Conservation (phyloP, 53 echinoderm and acorn worm genomes). For the Zoroaster sp. region DNA sequence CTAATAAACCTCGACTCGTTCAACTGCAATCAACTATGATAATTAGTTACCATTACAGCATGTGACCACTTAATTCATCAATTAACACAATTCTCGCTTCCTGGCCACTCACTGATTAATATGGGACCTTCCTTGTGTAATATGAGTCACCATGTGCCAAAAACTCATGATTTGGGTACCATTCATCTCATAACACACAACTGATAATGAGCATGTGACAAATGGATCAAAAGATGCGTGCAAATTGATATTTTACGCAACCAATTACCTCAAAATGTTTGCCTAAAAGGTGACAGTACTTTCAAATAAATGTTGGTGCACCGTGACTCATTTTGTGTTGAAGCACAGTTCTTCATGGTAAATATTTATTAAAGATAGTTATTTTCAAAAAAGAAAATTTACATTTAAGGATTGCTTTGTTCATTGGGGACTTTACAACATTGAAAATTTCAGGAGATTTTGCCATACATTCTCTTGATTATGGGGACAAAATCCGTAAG, state of each 20-base stretch:
- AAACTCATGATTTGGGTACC: background rate
- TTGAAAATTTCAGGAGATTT: slow-evolving; percentile 1
- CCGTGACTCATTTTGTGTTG: too few species aligned
- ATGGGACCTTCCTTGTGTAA: background rate
- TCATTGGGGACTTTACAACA: background rate
- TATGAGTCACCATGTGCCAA: background rate
- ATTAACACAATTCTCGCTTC: background rate
- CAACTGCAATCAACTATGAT: background rate
- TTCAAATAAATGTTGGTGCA: too few species aligned
- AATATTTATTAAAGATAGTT: too few species aligned
- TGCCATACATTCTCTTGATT: slow-evolving; percentile 41
- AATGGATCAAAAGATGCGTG: too few species aligned
- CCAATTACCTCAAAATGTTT: too few species aligned
- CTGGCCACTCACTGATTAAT: background rate
- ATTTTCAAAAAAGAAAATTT: too few species aligned
- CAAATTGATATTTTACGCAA: too few species aligned
- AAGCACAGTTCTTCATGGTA: too few species aligned
- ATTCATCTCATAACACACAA: background rate
- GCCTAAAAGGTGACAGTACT: too few species aligned
- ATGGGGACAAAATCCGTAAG: slow-evolving; percentile 7
- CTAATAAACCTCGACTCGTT: background rate
- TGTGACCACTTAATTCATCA: background rate
- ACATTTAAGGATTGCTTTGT: background rate
- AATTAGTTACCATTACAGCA: background rate
- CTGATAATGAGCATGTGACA: too few species aligned